phyloP scores from a whole-genome alignment of 2,113 vertebrate species.

The Suricata suricatta region DNA sequence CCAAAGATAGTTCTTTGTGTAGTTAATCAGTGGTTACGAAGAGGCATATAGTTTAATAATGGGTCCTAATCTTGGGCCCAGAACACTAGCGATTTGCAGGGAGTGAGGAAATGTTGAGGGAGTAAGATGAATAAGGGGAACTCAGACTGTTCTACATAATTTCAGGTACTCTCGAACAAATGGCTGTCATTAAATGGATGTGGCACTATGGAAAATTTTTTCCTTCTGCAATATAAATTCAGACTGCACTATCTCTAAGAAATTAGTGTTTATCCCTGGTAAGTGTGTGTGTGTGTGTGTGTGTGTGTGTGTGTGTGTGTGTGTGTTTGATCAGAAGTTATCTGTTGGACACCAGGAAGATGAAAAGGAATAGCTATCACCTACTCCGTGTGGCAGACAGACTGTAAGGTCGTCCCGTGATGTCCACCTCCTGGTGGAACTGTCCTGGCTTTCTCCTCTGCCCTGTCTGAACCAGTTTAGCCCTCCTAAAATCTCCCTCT shows the following conservation, averaged over 20 bases:
- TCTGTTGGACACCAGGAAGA: neutral
- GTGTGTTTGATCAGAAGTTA: neutral
- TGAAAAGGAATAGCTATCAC: neutral
- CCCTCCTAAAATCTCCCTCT: neutral
- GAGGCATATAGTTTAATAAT: neutral
- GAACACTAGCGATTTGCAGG: neutral
- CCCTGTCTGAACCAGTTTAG: neutral
- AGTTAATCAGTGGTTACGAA: neutral
- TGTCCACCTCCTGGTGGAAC: neutral
- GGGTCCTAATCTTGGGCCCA: neutral
- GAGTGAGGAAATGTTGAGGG: neutral
- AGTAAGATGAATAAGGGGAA: neutral
- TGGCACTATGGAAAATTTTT: neutral
- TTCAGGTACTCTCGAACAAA: neutral
- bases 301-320: neutral
- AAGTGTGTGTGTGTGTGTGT: neutral
- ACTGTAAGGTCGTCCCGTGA: neutral
- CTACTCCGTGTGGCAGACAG: neutral
- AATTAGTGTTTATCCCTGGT: neutral
- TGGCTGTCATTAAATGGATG: neutral
- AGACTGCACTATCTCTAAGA: neutral
- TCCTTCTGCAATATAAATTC: slow-evolving; percentile 3
- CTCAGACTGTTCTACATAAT: neutral
- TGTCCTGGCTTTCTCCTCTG: neutral
- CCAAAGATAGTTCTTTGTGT: neutral